These are phyloP conservation scores for Triops longicaudatus DNA, from an alignment of 1,140 invertebrate species.

Conservation along the genomic window DNA sequence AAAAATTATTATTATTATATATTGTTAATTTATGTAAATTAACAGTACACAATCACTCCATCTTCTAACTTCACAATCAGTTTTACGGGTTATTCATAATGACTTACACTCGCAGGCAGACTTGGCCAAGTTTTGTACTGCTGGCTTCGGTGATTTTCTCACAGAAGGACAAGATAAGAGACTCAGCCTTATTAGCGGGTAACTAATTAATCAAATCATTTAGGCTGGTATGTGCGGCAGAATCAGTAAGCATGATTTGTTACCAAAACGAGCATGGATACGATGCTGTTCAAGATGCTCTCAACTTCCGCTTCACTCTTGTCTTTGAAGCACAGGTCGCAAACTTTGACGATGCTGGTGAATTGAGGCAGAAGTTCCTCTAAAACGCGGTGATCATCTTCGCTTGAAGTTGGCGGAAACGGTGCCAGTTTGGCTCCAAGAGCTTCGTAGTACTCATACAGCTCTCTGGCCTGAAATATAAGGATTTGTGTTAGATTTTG, in stretches of 20 bases:
- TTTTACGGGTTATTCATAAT: not conserved
- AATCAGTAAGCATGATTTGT: slow-evolving; percentile 39
- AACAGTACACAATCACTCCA: no score
- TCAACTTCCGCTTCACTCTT: slow-evolving; percentile 61
- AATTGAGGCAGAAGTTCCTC: slow-evolving; percentile 37
- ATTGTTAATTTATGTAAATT: no score
- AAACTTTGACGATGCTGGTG: slow-evolving; percentile 88
- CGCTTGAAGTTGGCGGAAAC: slow-evolving; percentile 76
- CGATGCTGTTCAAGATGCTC: slow-evolving; percentile 78
- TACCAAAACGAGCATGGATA: slow-evolving; percentile 83
- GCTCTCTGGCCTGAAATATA: slow-evolving; percentile 66
- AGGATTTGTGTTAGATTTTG: slow-evolving; percentile 29
- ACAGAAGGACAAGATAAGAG: slow-evolving; percentile 81
- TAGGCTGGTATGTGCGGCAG: not conserved
- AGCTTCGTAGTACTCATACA: slow-evolving; percentile 78
- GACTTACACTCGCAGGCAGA: slow-evolving; percentile 78
- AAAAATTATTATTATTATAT: no score
- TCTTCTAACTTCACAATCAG: not conserved
- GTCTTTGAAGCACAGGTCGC: slow-evolving; percentile 80
- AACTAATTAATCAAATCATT: slow-evolving; percentile 50
- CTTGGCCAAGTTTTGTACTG: slow-evolving; percentile 66
- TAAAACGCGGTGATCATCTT: slow-evolving; percentile 57
- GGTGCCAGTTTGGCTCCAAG: slow-evolving; percentile 80
- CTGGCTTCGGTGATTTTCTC: slow-evolving; percentile 87
- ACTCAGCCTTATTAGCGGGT: slow-evolving; percentile 75